A percentile compares a stretch with the other conserved stretches of the same genome.
Evolutionary conservation across 30 jellyfish, hydroid and myxozoan species (phyloP).

Genomic region (Mastigias papua): DNA sequence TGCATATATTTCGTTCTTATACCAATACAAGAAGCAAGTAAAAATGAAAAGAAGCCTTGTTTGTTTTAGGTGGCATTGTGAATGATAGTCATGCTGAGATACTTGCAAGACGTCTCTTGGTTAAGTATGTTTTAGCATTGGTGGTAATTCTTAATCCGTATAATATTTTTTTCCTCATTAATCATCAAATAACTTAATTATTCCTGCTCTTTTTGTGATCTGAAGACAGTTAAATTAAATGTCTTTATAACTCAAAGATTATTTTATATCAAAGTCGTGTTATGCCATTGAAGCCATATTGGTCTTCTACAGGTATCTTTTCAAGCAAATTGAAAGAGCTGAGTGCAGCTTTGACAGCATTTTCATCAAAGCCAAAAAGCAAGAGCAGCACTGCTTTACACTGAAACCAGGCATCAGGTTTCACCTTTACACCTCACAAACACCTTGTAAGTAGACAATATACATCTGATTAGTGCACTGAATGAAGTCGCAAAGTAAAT

Average conservation of each 20-base stretch:
- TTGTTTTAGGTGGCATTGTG: conserved; percentile 62
- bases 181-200: no score
- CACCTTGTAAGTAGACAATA: conserved; percentile 77
- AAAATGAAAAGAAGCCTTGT: no score
- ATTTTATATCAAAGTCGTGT: neutral
- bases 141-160: neutral
- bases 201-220: no score
- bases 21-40: neutral
- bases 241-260: neutral
- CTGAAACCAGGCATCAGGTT: conserved; percentile 69
- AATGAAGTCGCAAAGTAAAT: no score
- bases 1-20: no score
- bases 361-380: neutral
- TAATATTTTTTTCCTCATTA: no score
- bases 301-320: conserved; percentile 59
- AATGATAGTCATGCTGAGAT: conserved; percentile 93
- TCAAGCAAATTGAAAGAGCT: conserved; percentile 58
- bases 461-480: no score
- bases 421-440: conserved; percentile 83
- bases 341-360: conserved; percentile 25
- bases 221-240: no score
- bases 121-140: conserved; percentile 35
- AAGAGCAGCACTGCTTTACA: conserved; percentile 12
- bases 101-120: conserved; percentile 80
- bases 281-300: neutral